These are phyloP conservation scores for Solenopsis fugax DNA, from an alignment of 1,140 invertebrate genomes.

Conservation along the genomic window DNA sequence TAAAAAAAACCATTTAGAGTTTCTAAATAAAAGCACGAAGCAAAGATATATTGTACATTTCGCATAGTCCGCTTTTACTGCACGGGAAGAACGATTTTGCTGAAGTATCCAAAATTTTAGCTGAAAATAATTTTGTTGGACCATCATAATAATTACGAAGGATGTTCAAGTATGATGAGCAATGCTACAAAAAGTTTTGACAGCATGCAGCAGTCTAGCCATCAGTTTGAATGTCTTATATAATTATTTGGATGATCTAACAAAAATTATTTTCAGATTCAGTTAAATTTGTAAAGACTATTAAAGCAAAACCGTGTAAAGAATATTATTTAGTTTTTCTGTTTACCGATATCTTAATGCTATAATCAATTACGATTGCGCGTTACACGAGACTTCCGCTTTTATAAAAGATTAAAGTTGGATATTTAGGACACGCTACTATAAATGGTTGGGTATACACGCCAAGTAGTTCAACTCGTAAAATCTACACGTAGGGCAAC, in stretches of 20 bases:
- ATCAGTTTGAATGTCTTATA: no score
- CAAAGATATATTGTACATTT: background rate
- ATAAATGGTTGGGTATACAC: background rate
- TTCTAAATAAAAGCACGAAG: background rate
- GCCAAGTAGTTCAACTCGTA: constrained; percentile 12
- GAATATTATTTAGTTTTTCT: background rate
- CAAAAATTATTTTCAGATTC: no score
- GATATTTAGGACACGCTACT: background rate
- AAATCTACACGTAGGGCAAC: constrained; percentile 42
- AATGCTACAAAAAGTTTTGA: no score
- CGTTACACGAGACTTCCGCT: background rate
- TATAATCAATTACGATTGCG: background rate
- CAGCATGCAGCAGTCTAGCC: no score
- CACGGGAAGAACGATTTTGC: background rate
- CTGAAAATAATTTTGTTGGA: background rate
- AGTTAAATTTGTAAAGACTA: no score
- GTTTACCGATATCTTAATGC: background rate
- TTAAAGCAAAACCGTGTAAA: no score
- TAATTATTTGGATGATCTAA: no score
- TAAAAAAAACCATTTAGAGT: background rate
- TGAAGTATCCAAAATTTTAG: background rate
- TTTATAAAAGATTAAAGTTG: background rate
- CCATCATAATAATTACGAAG: background rate
- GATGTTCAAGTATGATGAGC: no score
- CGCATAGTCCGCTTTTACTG: background rate